Base-by-base conservation (phyloP, 2,797 vertebrate species). In the Crypturellus tataupa region DNA sequence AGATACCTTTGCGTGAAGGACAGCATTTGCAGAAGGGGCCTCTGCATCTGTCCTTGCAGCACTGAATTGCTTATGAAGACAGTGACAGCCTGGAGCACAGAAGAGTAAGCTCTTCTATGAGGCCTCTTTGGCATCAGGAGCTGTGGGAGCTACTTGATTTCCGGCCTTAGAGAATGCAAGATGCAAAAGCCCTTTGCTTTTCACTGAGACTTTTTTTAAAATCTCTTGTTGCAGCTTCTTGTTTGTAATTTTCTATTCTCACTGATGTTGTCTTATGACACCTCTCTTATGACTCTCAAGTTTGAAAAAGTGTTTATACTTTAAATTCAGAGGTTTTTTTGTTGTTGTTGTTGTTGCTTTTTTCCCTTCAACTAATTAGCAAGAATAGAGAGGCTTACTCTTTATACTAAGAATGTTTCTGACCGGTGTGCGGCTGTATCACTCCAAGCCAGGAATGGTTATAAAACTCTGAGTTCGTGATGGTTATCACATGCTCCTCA, bases 1-100 rank as follows among this genome's bases (percentile, higher is more conserved):
- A 73, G 29, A 8, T 46, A 63, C 31, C 27, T 85, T 85, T 5
- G 18, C 2, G 1, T 82, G 59, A 60, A 0, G 0, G 63, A 39
- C 49, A 53, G 21, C 33, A 18, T 49, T 12, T 42, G 7, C n/a
- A 59, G 44, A 70, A 29, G 15, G 19, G 37, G n/a, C 59, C 23
- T 93, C 77, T 73, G 77, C 33, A 67, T 60, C 40, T 77, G 10
- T 76, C 42, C 64, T 87, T 83, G 33, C 56, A 51, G 29, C 17
- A 56, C 39, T 68, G 1, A 72, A 2, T 69, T 4, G 65, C 21
- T 70, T 12, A 9, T 39, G 21, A 67, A 70, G 62, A n/a, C 39
- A 78, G 6, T 31, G 47, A 33, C 9, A 68, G 13, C 49, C 64
- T 75, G 42, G 20, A 88, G 39, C 40, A 46, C 4, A 31, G 59